Evolutionary conservation across 1,140 invertebrate genomes (phyloP).

Genomic region (Caerostris extrusa): DNA sequence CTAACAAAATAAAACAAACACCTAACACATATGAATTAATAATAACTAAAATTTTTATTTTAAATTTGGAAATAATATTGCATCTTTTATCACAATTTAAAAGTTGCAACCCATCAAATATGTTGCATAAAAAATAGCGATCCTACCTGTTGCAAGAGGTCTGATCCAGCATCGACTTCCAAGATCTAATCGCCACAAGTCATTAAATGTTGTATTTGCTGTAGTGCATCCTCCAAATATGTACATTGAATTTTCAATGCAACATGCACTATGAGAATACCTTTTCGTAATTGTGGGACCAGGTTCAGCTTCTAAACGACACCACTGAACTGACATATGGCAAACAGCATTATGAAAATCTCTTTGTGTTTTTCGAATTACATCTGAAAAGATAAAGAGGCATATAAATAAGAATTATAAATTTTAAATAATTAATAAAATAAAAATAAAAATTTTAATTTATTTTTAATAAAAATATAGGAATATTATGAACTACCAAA

Average conservation of each 20-base stretch:
- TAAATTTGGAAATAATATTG: too few relatives aligned
- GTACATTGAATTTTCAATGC: slow-evolving; percentile 88
- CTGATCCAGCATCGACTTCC: slow-evolving; percentile 89
- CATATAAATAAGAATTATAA: background rate
- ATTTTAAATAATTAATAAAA: background rate
- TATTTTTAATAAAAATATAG: too few relatives aligned
- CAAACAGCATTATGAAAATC: slow-evolving; percentile 87
- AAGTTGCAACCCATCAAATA: too few relatives aligned
- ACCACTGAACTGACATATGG: slow-evolving; percentile 87
- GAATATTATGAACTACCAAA: too few relatives aligned
- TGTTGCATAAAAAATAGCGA: background rate
- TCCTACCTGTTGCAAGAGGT: slow-evolving; percentile 81
- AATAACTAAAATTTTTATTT: too few relatives aligned
- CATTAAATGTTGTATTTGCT: slow-evolving; percentile 97
- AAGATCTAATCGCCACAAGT: slow-evolving; percentile 96
- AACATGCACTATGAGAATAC: slow-evolving; percentile 95
- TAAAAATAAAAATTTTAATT: too few relatives aligned
- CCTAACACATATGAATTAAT: too few relatives aligned
- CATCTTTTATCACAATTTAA: too few relatives aligned
- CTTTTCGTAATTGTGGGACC: slow-evolving; percentile 90
- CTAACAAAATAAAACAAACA: too few relatives aligned
- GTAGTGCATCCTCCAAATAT: slow-evolving; percentile 97
- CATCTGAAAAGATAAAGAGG: slow-evolving; percentile 84
- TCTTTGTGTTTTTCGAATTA: slow-evolving; percentile 86
- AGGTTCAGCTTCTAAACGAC: slow-evolving; percentile 84